A percentile compares a stretch with the other conserved stretches of the same genome.
phyloP scores from a whole-genome alignment of 64 coral and sea anemone species.

The Pocillopora verrucosa region DNA sequence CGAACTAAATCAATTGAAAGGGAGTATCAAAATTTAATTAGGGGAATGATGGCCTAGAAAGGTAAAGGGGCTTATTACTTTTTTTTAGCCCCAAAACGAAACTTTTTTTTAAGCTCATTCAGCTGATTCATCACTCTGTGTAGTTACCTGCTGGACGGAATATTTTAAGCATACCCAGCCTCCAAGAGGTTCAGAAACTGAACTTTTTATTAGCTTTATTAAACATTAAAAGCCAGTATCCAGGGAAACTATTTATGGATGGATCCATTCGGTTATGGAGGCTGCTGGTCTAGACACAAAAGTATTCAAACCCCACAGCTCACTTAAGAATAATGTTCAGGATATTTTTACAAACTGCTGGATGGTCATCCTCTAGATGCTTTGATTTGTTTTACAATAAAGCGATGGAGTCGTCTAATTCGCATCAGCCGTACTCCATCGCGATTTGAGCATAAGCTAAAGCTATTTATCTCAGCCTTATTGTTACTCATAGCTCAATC shows the following conservation, averaged over 20 bases:
- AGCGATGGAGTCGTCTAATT: neutral
- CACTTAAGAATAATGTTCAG: neutral
- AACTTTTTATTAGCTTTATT: slow-evolving; percentile 32
- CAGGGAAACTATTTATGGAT: slow-evolving; percentile 12
- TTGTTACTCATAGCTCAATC: neutral
- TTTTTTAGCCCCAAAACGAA: too few relatives aligned
- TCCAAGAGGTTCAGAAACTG: neutral
- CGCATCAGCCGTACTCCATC: neutral
- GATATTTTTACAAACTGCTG: neutral
- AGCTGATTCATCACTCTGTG: slow-evolving; percentile 22
- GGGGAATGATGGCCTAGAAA: too few relatives aligned
- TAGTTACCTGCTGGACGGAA: slow-evolving; percentile 24
- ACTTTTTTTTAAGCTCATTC: neutral
- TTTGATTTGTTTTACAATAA: neutral
- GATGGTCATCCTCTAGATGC: neutral
- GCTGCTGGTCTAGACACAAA: slow-evolving; percentile 1
- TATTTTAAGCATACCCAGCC: slow-evolving; percentile 21
- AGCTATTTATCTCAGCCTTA: neutral
- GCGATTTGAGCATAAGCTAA: neutral
- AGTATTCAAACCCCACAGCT: slow-evolving; percentile 47
- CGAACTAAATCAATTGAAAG: too few relatives aligned
- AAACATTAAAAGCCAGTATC: slow-evolving; percentile 7
- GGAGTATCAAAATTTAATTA: too few relatives aligned
- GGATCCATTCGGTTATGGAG: slow-evolving; percentile 35
- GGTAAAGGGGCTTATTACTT: neutral